phyloP scores from a whole-genome alignment of 1,140 invertebrate genomes.

The Bombus confusus region DNA sequence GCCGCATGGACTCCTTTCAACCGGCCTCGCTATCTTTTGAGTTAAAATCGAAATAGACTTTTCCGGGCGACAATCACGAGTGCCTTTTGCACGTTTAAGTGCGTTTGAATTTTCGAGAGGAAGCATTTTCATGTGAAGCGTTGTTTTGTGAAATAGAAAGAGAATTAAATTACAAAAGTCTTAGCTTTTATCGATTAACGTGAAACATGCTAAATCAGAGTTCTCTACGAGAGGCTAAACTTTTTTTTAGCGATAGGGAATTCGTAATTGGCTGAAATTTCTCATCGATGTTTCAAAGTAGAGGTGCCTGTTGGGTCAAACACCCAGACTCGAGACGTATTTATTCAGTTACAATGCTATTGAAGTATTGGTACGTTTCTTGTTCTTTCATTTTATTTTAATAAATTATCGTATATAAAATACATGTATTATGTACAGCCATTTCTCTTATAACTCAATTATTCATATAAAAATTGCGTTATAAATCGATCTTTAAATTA shows the following conservation, averaged over 20 bases:
- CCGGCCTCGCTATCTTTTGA: background rate
- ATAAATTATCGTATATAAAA: background rate
- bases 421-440: background rate
- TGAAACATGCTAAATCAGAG: background rate
- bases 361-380: background rate
- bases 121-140: background rate
- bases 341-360: background rate
- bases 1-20: background rate
- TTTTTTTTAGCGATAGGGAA: background rate
- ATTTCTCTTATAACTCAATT: background rate
- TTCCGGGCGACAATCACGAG: background rate
- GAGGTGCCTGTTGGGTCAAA: background rate
- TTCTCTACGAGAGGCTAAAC: background rate
- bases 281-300: background rate
- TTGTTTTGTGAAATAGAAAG: constrained; percentile 21
- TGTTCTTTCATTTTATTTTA: background rate
- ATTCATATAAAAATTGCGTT: background rate
- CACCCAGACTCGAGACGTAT: background rate
- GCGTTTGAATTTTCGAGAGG: background rate
- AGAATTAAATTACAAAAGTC: background rate
- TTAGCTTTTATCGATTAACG: background rate
- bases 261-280: background rate
- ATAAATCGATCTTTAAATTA: background rate
- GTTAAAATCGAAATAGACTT: background rate
- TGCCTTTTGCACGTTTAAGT: background rate